Percentiles rank a stretch among this genome's conserved stretches.
Conservation (phyloP, 2,797 vertebrate species). For the Gymnodraco acuticeps region DNA sequence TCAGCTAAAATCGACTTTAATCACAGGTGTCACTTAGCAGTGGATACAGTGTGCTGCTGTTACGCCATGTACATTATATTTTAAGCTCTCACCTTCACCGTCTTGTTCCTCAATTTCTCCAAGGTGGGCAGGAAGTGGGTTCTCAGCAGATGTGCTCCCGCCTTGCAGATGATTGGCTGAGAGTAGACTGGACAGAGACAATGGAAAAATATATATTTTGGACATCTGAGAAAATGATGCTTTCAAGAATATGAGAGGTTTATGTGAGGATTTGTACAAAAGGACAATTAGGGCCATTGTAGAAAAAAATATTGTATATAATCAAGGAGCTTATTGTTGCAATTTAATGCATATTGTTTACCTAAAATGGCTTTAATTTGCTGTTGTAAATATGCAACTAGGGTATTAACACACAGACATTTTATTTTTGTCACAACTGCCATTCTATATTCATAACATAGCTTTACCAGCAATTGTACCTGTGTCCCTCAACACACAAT, state of each 20-base stretch:
- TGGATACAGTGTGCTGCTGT: background rate
- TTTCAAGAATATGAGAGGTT: constrained; percentile 2
- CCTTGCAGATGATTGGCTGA: constrained; percentile 98
- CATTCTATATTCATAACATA: background rate
- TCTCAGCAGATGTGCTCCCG: constrained; percentile 92
- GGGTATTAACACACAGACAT: too few species aligned
- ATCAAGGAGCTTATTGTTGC: too few species aligned
- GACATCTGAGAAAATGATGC: background rate
- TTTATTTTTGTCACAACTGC: constrained; percentile 4
- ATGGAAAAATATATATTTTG: background rate
- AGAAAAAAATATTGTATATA: too few species aligned
- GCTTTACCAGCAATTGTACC: background rate
- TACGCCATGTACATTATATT: constrained; percentile 1
- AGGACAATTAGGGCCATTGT: too few species aligned
- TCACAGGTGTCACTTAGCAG: constrained; percentile 8
- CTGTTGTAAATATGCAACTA: too few species aligned
- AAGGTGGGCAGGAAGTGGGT: constrained; percentile 95
- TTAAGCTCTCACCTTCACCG: constrained; percentile 85
- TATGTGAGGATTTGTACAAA: too few species aligned
- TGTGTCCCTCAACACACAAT: accelerated
- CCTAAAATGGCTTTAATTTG: too few species aligned
- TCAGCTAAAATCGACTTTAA: constrained; percentile 8
- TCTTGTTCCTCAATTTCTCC: constrained; percentile 97
- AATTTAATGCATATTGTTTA: too few species aligned
- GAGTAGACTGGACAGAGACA: constrained; percentile 88